Conservation (phyloP, 2,888 invertebrate species). For the Rhagonycha fulva region DNA sequence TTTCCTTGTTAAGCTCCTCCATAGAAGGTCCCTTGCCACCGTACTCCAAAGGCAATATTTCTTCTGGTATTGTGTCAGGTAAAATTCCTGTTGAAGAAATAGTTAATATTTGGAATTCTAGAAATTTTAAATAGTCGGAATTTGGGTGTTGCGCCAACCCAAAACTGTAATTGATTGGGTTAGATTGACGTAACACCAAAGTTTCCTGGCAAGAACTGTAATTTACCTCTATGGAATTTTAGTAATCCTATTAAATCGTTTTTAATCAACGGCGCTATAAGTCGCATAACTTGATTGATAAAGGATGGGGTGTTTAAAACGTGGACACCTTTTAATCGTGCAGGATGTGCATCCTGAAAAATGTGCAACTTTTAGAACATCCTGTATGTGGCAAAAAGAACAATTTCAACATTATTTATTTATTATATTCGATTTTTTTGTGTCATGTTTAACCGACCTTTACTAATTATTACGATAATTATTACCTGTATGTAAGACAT, state of each 20-base stretch:
- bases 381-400: too few relatives aligned
- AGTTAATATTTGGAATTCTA: not conserved
- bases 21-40: slow-evolving; percentile 63
- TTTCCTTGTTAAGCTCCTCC: slow-evolving; percentile 62
- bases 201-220: slow-evolving; percentile 37
- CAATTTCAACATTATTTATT: too few relatives aligned
- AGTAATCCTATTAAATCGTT: slow-evolving; percentile 65
- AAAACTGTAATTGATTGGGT: too few relatives aligned
- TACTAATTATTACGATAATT: not conserved
- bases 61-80: slow-evolving; percentile 50
- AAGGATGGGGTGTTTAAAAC: slow-evolving; percentile 69
- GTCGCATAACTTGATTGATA: slow-evolving; percentile 70
- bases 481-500: slow-evolving; percentile 70
- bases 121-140: not conserved
- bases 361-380: slow-evolving; percentile 1
- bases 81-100: slow-evolving; percentile 36
- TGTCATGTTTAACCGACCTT: too few relatives aligned
- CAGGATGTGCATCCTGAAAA: slow-evolving; percentile 68
- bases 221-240: slow-evolving; percentile 57
- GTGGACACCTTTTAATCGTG: slow-evolving; percentile 67
- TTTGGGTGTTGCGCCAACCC: too few relatives aligned
- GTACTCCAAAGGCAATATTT: slow-evolving; percentile 60
- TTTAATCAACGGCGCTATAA: slow-evolving; percentile 67
- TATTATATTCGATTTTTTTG: too few relatives aligned
- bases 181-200: too few relatives aligned